A percentile compares a stretch with the other conserved stretches of the same genome.
Conservation (phyloP, 2,113 vertebrate species). For the Protomyctophum bolini region DNA sequence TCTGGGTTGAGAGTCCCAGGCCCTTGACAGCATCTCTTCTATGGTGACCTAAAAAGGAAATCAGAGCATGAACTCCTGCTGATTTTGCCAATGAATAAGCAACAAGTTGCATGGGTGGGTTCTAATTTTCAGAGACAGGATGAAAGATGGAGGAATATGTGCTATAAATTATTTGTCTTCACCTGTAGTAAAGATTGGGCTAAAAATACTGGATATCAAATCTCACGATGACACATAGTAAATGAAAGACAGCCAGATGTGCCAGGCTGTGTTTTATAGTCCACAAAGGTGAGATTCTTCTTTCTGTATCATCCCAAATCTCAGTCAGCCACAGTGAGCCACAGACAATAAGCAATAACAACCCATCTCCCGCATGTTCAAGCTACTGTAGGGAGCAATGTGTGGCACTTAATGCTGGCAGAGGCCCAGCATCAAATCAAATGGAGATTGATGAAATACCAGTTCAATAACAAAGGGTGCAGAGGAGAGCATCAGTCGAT, state of each 20-base stretch:
- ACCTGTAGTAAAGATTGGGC: conserved; percentile 28
- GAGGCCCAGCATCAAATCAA: conserved; percentile 34
- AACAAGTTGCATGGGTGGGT: neutral
- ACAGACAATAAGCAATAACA: too few relatives aligned
- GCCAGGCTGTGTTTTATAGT: conserved; percentile 1
- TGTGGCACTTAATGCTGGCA: conserved; percentile 20
- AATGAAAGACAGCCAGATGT: neutral
- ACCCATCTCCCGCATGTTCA: too few relatives aligned
- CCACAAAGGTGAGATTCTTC: conserved; percentile 15
- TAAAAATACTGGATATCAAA: conserved; percentile 38
- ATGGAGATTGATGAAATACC: conserved; percentile 33
- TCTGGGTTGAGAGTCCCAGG: conserved; percentile 77
- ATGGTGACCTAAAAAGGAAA: conserved; percentile 66
- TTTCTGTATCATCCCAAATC: conserved; percentile 22
- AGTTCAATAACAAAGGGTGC: conserved; percentile 34
- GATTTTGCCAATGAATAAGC: conserved; percentile 5
- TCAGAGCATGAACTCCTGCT: conserved; percentile 20
- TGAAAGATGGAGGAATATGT: conserved; percentile 39
- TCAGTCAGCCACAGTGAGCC: too few relatives aligned
- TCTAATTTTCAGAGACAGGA: conserved; percentile 28
- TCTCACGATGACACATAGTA: conserved; percentile 14
- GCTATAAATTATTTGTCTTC: conserved; percentile 35
- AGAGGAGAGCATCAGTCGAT: conserved; percentile 17
- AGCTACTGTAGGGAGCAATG: too few relatives aligned
- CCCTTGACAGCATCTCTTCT: conserved; percentile 76